Percentiles rank a stretch among this genome's conserved stretches.
phyloP scores from a whole-genome alignment of 2,888 invertebrate species.

The Buathra laborator region DNA sequence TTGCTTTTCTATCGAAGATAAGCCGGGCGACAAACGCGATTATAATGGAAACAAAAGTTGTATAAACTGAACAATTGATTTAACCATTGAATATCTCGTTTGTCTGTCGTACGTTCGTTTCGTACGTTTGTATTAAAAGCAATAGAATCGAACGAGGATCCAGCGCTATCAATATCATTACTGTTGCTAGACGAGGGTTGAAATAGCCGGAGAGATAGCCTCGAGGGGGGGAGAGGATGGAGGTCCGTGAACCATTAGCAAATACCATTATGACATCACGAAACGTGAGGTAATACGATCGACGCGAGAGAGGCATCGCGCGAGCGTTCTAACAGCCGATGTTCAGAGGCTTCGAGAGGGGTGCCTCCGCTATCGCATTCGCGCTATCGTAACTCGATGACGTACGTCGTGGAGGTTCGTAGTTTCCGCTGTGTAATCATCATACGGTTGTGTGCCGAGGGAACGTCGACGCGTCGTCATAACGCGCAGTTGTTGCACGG shows the following conservation, averaged over 20 bases:
- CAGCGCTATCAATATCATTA: constrained; percentile 67
- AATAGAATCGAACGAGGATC: constrained; percentile 58
- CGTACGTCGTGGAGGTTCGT: constrained; percentile 71
- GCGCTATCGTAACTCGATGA: constrained; percentile 80
- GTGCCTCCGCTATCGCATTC: constrained; percentile 44
- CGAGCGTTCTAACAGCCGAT: constrained; percentile 33
- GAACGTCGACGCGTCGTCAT: constrained; percentile 30
- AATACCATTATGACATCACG: constrained; percentile 76
- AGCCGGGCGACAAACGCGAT: neutral
- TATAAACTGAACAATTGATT: constrained; percentile 5
- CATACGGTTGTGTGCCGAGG: constrained; percentile 71
- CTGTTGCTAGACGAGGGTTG: constrained; percentile 8
- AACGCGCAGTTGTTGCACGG: constrained; percentile 36
- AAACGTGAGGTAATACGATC: constrained; percentile 73
- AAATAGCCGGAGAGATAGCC: constrained; percentile 45
- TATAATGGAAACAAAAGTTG: neutral
- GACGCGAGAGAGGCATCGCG: constrained; percentile 51
- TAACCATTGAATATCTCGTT: neutral
- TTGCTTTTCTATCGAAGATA: neutral
- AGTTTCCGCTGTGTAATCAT: constrained; percentile 78
- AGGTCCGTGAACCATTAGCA: constrained; percentile 73
- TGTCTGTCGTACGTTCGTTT: neutral
- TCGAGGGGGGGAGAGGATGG: neutral
- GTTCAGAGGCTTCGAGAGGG: neutral
- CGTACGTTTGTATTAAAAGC: constrained; percentile 54